A percentile compares a stretch with the other conserved stretches of the same genome.
phyloP scores from a whole-genome alignment of 2,888 invertebrate genomes.

The Rotaria macrura region DNA sequence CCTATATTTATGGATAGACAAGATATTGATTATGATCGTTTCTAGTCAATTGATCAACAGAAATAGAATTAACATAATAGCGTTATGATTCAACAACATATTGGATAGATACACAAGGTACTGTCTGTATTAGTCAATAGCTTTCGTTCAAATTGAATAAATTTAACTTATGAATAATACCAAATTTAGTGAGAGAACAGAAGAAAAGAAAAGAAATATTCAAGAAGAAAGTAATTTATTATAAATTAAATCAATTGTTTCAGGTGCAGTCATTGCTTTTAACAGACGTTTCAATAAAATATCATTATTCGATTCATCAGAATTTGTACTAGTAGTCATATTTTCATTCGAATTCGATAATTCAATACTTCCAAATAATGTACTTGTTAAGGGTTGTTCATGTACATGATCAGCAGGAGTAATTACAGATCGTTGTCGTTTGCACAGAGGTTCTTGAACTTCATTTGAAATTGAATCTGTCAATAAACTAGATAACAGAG shows the following conservation, averaged over 20 bases:
- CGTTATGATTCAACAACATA: too few relatives aligned
- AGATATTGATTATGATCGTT: too few relatives aligned
- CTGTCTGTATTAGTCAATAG: too few relatives aligned
- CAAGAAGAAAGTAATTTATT: background rate
- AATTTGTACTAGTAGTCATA: background rate
- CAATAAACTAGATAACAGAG: background rate
- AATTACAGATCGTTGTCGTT: background rate
- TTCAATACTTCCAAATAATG: background rate
- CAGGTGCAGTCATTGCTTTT: background rate
- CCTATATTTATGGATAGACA: too few relatives aligned
- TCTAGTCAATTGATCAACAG: too few relatives aligned
- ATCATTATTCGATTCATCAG: background rate
- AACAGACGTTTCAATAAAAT: background rate
- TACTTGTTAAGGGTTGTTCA: background rate
- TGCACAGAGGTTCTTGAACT: background rate
- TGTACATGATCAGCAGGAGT: background rate
- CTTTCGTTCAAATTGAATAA: too few relatives aligned
- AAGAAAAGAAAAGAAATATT: too few relatives aligned
- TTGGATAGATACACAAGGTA: too few relatives aligned
- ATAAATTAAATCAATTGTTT: slow-evolving; percentile 7
- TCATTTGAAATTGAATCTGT: background rate
- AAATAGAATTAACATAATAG: too few relatives aligned
- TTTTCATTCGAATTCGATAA: background rate
- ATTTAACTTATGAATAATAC: background rate
- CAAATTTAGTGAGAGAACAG: background rate